These are phyloP conservation scores for Poeciliopsis presidionis DNA, from an alignment of 2,797 vertebrate species.

Conservation along the genomic window DNA sequence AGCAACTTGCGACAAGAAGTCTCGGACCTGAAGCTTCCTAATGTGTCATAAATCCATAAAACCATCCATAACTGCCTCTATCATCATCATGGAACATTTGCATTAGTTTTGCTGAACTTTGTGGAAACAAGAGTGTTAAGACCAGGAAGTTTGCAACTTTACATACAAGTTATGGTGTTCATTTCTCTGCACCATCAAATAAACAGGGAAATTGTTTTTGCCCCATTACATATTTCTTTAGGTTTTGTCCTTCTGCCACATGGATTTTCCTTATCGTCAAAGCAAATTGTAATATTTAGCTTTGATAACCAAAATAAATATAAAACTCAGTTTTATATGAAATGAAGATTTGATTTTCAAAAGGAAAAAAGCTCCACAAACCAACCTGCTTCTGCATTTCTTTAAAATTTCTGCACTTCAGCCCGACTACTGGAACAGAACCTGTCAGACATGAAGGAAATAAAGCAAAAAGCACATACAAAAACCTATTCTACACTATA, in stretches of 20 bases:
- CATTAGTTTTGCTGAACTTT: background rate
- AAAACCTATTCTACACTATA: background rate
- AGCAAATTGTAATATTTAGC: background rate
- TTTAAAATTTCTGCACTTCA: background rate
- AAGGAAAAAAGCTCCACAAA: background rate
- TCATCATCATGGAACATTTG: background rate
- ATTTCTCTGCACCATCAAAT: background rate
- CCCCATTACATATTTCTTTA: background rate
- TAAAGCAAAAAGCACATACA: background rate
- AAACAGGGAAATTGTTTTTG: background rate
- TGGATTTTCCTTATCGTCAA: background rate
- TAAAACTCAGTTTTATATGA: background rate
- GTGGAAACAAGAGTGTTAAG: background rate
- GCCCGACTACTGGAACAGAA: background rate
- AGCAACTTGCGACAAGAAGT: background rate
- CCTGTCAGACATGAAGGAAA: background rate
- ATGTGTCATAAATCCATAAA: background rate
- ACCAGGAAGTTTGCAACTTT: background rate
- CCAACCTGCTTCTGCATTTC: background rate
- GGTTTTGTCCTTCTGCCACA: background rate
- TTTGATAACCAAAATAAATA: background rate
- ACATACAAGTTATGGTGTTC: background rate
- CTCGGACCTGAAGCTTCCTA: background rate
- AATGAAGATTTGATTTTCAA: background rate
- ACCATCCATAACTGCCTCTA: background rate